A percentile compares a stretch with the other conserved stretches of the same genome.
Conservation (phyloP, 2,888 invertebrate species). For the Encarsia formosa region DNA sequence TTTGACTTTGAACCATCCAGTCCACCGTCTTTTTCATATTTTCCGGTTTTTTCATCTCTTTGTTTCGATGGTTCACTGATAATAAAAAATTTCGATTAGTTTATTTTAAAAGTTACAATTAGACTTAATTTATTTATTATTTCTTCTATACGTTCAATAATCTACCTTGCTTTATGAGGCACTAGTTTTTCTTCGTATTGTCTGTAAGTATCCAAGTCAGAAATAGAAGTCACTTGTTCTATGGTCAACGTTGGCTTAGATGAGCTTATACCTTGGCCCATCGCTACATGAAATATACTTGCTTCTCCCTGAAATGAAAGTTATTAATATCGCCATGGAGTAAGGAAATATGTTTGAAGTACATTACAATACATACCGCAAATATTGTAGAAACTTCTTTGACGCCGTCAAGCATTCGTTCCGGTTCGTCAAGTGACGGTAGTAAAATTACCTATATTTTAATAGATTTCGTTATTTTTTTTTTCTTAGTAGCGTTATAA, state of each 20-base stretch:
- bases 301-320: constrained; percentile 62
- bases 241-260: constrained; percentile 53
- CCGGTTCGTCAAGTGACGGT: constrained; percentile 67
- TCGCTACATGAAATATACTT: constrained; percentile 67
- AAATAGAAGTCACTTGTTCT: constrained; percentile 53
- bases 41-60: constrained; percentile 1
- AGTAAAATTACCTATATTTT: no score
- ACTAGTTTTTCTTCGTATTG: constrained; percentile 31
- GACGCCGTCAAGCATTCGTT: constrained; percentile 57
- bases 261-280: constrained; percentile 52
- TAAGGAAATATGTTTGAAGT: background rate
- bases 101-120: background rate
- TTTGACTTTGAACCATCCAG: background rate
- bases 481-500: background rate
- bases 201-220: constrained; percentile 44
- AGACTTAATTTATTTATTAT: background rate
- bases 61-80: no score
- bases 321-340: background rate
- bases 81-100: no score
- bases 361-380: constrained; percentile 56
- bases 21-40: constrained; percentile 3
- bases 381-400: constrained; percentile 76
- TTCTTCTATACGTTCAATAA: background rate
- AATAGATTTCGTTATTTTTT: background rate
- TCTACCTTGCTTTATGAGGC: constrained; percentile 18